Conservation (phyloP, 2,113 vertebrate genomes). For the Baryphthengus martii region DNA sequence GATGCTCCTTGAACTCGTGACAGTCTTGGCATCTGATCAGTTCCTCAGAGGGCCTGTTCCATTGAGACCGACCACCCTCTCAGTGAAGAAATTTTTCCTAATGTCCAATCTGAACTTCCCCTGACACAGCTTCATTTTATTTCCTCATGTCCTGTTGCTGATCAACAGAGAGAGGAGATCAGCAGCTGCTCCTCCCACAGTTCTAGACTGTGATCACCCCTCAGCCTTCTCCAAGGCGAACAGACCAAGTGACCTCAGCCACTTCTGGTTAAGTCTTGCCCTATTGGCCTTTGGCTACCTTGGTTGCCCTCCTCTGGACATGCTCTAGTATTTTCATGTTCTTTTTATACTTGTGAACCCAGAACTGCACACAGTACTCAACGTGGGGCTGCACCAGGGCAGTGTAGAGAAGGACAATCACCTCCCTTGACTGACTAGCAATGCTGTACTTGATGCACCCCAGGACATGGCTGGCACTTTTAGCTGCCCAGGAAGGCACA, state of each 20-base stretch:
- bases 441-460: neutral
- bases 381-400: neutral
- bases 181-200: too few species aligned
- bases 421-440: fast-evolving
- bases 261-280: neutral
- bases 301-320: neutral
- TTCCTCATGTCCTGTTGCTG: fast-evolving
- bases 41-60: neutral
- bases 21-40: neutral
- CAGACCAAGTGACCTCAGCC: neutral
- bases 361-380: neutral
- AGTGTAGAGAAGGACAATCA: neutral
- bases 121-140: neutral
- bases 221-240: neutral
- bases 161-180: neutral
- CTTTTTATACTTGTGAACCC: neutral
- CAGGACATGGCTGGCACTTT: neutral
- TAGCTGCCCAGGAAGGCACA: neutral
- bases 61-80: neutral
- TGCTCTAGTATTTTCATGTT: neutral
- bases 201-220: fast-evolving
- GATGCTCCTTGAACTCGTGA: neutral
- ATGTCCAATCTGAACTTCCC: neutral
- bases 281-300: neutral
- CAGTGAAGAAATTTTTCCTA: neutral